Evolutionary conservation across 2,113 vertebrate species (phyloP), one percentile per base, ranked within the genome.

Genomic region (Sminthopsis crassicaudata): DNA sequence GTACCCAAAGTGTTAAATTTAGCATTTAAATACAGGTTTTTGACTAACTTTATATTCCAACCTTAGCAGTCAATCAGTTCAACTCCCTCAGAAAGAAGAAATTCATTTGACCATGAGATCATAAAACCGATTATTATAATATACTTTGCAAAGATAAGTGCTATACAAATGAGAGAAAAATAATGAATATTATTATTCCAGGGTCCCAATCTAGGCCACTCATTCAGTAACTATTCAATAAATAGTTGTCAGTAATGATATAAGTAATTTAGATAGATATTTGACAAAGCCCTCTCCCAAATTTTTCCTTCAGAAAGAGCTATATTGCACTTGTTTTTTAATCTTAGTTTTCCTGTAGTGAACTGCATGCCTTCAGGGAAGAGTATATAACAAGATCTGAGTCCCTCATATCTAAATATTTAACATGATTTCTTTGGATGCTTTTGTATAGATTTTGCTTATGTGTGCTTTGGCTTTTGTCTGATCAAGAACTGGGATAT

Each of bases 381-480:
- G 91, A 95, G 55, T 94, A 67, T 94, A 42, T 96, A 93, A 94
- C 93, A 95, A 0, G 88, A 93, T 97, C 93, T 90, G 36, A 92
- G 84, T 91, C 94, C 48, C 42, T 90, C 92, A 94, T 91, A 97
- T 96, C 97, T 97, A 97, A 97, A 97, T 97, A 98, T 97, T 97
- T 97, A 97, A 97, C 90, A 97, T 95, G 90, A 96, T 96, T 97
- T 96, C 95, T 97, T 96, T 97, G 95, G 96, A 93, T 90, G 88
- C 95, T 76, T 55, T 95, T 95, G 88, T 95, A 93, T 95, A 3
- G 67, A 97, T 97, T 95, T 76, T 95, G 93, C 96, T 0, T 92
- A 97, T 97, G 96, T 96, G 95, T 96, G 95, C 96, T 96, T 97
- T 97, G 97, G 96, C 94, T 97, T 96, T 95, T 92, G 27, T 94